Conservation (phyloP, 2,113 vertebrate species). For the Felis chaus region DNA sequence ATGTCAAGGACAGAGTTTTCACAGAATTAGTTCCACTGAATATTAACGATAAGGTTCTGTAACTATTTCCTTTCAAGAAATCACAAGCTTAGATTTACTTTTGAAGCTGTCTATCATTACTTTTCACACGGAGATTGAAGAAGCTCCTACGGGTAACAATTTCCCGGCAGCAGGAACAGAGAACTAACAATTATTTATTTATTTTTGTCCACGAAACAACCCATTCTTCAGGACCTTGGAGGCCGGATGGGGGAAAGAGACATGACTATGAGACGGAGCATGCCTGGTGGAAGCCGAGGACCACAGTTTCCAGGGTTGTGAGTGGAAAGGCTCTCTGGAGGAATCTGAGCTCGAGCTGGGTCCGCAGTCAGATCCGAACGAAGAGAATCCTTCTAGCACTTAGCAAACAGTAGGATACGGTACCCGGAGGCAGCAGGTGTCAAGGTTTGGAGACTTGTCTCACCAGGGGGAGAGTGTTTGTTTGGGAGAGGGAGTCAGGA, state of each 20-base stretch:
- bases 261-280: background rate
- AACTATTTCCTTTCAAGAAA: background rate
- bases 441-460: background rate
- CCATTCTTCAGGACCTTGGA: background rate
- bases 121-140: background rate
- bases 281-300: background rate
- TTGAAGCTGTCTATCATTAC: background rate
- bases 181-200: background rate
- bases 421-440: conserved; percentile 18
- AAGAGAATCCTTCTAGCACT: conserved; percentile 30
- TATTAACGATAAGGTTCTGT: background rate
- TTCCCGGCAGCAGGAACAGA: background rate
- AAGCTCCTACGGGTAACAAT: background rate
- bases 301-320: background rate
- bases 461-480: background rate
- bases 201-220: background rate
- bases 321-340: background rate
- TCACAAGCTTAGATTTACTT: background rate
- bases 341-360: background rate
- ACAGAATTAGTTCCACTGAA: background rate
- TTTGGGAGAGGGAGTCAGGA: background rate
- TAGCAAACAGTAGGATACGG: conserved; percentile 7
- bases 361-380: background rate
- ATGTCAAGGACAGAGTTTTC: conserved; percentile 19
- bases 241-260: background rate